Percentiles rank a stretch among this genome's conserved stretches.
These are phyloP conservation scores for Amphiprion clarkii DNA, from an alignment of 2,797 vertebrate species.

Conservation along the genomic window DNA sequence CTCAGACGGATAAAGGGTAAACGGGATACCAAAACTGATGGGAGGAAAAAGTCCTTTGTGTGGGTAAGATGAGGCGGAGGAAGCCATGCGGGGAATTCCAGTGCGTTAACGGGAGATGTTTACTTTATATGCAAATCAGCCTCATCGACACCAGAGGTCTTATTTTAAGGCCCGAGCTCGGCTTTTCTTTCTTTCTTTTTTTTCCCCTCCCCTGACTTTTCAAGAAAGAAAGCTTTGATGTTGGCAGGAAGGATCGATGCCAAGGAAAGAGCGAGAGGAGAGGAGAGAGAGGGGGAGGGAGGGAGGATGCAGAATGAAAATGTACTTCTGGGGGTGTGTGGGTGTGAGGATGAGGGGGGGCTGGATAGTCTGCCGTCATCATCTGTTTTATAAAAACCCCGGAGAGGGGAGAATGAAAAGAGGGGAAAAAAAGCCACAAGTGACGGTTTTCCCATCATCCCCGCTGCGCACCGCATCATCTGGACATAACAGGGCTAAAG, in stretches of 20 bases:
- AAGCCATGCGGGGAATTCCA: constrained; percentile 63
- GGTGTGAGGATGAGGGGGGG: constrained; percentile 7
- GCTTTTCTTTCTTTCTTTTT: background rate
- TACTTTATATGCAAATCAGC: constrained; percentile 74
- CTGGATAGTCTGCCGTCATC: too few species aligned
- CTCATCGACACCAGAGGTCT: constrained; percentile 56
- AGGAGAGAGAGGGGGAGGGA: constrained; percentile 7
- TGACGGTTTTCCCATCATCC: constrained; percentile 32
- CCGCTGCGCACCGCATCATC: constrained; percentile 27
- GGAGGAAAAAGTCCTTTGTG: constrained; percentile 54
- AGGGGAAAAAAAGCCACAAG: constrained; percentile 52
- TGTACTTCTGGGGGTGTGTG: constrained; percentile 66
- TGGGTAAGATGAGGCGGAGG: constrained; percentile 31
- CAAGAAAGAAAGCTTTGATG: constrained; percentile 81
- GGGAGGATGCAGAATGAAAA: constrained; percentile 67
- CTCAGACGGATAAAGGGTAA: constrained; percentile 52
- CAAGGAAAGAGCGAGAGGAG: constrained; percentile 39
- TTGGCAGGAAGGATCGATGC: constrained; percentile 77
- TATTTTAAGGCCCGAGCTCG: constrained; percentile 57
- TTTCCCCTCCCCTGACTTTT: constrained; percentile 62
- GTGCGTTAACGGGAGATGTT: constrained; percentile 54
- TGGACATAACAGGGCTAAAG: constrained; percentile 58
- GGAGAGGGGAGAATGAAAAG: too few species aligned
- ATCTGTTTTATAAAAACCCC: too few species aligned
- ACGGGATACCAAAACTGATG: constrained; percentile 43